Conservation (phyloP, 1,140 invertebrate species). For the Agrypnia vestita region DNA sequence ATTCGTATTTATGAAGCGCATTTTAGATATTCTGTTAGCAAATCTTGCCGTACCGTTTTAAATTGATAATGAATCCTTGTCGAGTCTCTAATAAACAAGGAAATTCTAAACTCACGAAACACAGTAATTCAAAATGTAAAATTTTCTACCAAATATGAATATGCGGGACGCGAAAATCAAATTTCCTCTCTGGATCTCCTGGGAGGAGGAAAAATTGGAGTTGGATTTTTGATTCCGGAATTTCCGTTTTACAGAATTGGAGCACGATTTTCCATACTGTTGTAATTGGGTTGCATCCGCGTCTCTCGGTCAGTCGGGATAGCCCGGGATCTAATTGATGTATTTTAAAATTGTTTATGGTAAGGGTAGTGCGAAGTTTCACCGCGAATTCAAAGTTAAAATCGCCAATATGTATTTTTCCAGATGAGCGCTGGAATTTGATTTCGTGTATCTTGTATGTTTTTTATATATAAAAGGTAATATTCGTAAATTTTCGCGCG, state of each 20-base stretch:
- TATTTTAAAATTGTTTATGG: not conserved
- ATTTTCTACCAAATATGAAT: no score
- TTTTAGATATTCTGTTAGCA: no score
- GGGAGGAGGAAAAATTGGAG: not conserved
- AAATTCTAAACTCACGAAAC: no score
- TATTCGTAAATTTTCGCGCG: no score
- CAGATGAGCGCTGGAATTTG: no score
- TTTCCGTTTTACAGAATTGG: constrained; percentile 6
- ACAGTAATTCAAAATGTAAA: no score
- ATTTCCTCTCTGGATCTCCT: not conserved
- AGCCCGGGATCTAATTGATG: not conserved
- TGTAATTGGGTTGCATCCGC: constrained; percentile 21
- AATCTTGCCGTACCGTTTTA: no score
- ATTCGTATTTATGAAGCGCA: no score
- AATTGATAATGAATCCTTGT: no score
- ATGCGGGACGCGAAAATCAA: not conserved
- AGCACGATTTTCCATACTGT: not conserved
- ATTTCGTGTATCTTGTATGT: not conserved
- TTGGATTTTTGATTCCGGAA: not conserved
- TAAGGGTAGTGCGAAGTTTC: not conserved
- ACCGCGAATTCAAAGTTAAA: not conserved
- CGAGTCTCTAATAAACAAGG: no score
- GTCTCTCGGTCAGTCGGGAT: not conserved
- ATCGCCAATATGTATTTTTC: not conserved
- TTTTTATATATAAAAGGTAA: no score